Evolutionary conservation across 2,113 vertebrate species (phyloP), one percentile per base, ranked within the genome.

Genomic region (Amazona vittata): DNA sequence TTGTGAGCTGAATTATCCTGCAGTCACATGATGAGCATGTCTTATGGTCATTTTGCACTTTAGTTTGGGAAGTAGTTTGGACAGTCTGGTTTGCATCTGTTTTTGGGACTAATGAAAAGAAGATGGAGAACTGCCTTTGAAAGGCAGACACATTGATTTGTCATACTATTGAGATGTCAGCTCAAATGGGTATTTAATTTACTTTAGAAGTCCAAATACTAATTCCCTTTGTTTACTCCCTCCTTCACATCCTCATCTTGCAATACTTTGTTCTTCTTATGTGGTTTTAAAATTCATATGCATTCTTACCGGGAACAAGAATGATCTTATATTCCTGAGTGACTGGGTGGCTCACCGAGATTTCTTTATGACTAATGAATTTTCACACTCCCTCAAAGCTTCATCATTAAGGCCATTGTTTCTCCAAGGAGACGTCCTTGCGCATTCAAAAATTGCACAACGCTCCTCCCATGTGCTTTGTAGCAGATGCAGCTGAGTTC

Each of bases 351-450:
- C 68, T 93, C 85, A 86, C 41, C 35, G 71, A 52, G 43, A 55
- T 76, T 92, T 71, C 47, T 93, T 89, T 87, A 89, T 92, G 94
- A 97, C 86, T 95, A 93, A 94, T 65, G 43, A 76, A 52, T 91
- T 89, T 88, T 94, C 69, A 76, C 68, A 35, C 62, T 93, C 55
- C 24, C 55, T 63, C 68, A 81, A 70, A 86, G 43, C 29, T 83
- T 83, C 79, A 47, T 60, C 46, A 78, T 86, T 39, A 90, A 78
- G 46, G 22, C 44, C 31, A 69, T 59, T 79, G 33, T 86, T 93
- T 84, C 73, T 73, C 77, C 35, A 41, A 75, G 90, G 83, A 86
- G 15, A 52, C 2, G 26, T 81, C 55, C 43, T 90, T 60, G 43
- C 0, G 0, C 55, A 62, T 82, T 76, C 25, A 86, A 71, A 88